Evolutionary conservation across 2,113 vertebrate genomes (phyloP).

Genomic region (Leucopsar rothschildi): DNA sequence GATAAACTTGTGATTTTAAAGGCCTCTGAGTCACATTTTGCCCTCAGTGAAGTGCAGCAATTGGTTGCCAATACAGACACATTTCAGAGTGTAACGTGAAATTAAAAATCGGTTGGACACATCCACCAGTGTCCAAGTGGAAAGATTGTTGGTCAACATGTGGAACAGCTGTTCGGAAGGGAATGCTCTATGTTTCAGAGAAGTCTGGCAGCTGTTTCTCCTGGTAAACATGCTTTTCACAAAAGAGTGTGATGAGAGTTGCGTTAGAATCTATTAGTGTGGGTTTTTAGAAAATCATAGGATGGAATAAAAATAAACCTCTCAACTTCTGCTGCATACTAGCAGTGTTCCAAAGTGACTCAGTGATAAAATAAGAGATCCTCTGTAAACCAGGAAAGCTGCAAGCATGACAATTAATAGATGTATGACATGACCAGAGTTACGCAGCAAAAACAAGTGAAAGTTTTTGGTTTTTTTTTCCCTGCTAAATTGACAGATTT

Average conservation of each 20-base stretch:
- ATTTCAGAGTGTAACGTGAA: not conserved
- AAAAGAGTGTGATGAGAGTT: not conserved
- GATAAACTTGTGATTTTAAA: not conserved
- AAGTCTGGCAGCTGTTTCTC: not conserved
- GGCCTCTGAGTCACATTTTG: not conserved
- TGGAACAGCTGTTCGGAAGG: not conserved
- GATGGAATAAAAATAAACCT: not conserved
- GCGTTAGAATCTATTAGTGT: not conserved
- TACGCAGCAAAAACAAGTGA: not conserved
- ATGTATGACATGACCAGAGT: not conserved
- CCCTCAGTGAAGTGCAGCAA: not conserved
- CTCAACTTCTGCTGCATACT: not conserved
- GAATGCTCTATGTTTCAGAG: not conserved
- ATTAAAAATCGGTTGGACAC: not conserved
- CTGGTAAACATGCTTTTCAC: not conserved
- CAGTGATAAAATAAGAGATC: not conserved
- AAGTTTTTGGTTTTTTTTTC: not conserved
- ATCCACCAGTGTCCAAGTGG: not conserved
- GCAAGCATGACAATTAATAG: not conserved
- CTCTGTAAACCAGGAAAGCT: not conserved
- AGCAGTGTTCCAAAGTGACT: not conserved
- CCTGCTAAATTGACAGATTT: not conserved
- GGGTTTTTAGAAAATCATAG: not conserved
- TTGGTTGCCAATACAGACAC: not conserved
- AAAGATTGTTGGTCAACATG: not conserved